phyloP scores from a whole-genome alignment of 1,140 invertebrate species.

The Anoplolepis gracilipes region DNA sequence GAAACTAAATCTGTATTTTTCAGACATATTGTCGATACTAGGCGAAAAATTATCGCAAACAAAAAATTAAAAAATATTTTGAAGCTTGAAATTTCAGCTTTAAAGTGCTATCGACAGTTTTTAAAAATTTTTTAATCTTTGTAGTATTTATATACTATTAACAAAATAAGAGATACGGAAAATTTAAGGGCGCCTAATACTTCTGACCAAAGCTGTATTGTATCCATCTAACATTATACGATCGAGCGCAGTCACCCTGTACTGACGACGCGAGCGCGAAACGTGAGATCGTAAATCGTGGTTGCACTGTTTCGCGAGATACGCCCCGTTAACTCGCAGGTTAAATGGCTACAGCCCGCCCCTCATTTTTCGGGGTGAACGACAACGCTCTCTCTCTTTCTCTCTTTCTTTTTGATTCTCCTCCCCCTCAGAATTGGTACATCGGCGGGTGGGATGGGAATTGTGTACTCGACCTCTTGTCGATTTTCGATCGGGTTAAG shows the following conservation, averaged over 20 bases:
- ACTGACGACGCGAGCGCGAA: slow-evolving; percentile 35
- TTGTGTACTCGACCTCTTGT: slow-evolving; percentile 63
- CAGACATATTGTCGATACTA: too few relatives aligned
- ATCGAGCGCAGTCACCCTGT: neutral
- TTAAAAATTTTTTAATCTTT: too few relatives aligned
- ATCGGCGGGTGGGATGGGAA: neutral
- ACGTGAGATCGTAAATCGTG: slow-evolving; percentile 77
- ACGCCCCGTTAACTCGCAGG: slow-evolving; percentile 79
- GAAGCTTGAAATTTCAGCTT: too few relatives aligned
- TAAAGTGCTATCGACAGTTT: too few relatives aligned
- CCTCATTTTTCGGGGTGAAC: slow-evolving; percentile 68
- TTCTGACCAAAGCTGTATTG: too few relatives aligned
- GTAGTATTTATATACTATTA: too few relatives aligned
- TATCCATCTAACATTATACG: neutral
- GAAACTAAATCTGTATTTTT: too few relatives aligned
- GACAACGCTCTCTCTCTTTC: slow-evolving; percentile 17
- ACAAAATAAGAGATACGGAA: too few relatives aligned
- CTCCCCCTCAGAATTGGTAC: slow-evolving; percentile 17
- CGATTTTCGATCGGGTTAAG: slow-evolving; percentile 73
- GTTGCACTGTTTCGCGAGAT: slow-evolving; percentile 72
- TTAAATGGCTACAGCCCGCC: slow-evolving; percentile 70
- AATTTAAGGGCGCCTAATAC: too few relatives aligned
- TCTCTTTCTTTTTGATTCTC: neutral
- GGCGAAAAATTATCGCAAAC: too few relatives aligned
- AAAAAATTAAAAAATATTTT: too few relatives aligned